A percentile compares a stretch with the other conserved stretches of the same genome.
Conservation (phyloP, 2,113 vertebrate genomes). For the Brachypteracias leptosomus region DNA sequence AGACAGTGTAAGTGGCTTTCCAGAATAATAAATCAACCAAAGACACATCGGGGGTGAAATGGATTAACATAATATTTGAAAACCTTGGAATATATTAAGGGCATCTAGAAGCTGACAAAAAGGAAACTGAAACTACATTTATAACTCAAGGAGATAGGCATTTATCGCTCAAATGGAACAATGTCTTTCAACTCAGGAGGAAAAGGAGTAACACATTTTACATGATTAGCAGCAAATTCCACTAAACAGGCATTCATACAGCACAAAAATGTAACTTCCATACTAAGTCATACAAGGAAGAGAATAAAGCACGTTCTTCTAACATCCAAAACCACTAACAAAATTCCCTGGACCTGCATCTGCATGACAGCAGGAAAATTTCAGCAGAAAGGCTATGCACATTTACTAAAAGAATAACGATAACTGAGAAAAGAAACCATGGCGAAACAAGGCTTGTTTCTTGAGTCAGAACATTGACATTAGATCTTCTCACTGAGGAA, state of each 20-base stretch:
- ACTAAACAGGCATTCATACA: background rate
- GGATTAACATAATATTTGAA: background rate
- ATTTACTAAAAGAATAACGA: background rate
- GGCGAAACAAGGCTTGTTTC: background rate
- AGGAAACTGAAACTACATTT: background rate
- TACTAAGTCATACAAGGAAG: background rate
- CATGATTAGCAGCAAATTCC: background rate
- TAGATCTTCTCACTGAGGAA: background rate
- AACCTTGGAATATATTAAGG: background rate
- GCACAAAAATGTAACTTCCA: background rate
- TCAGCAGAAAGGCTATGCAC: background rate
- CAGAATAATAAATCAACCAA: background rate
- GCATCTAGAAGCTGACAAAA: background rate
- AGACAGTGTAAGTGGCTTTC: background rate
- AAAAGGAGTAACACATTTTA: background rate
- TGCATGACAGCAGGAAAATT: background rate
- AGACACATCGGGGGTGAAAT: background rate
- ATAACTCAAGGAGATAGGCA: background rate
- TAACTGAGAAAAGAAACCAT: background rate
- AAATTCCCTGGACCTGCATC: background rate
- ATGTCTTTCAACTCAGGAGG: background rate
- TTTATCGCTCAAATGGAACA: background rate
- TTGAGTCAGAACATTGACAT: background rate
- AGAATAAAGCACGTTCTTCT: background rate
- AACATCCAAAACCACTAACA: background rate